Base-by-base conservation (phyloP, 2,797 vertebrate species). In the Anguilla pacifica region DNA sequence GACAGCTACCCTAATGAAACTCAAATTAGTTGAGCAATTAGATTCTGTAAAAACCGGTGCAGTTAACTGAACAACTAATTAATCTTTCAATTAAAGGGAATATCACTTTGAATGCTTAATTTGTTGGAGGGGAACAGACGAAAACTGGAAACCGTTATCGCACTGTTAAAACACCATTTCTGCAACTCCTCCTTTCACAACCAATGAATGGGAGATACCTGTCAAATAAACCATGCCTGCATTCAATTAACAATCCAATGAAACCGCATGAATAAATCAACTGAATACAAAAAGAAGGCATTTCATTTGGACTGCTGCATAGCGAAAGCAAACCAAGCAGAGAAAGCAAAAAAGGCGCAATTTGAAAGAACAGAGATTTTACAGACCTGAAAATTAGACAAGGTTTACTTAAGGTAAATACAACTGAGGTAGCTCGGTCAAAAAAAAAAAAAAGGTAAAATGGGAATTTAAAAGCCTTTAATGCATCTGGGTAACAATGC, bases 31-130 rank as follows among this genome's bases (percentile, higher is more conserved):
- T 22, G 22, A 22, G 13, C 61, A 67, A 67, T 25, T 67, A 67
- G 5, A n/a, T 67, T 22, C 61, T 6, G 61, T 67, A 67, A 22
- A 67, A 67, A 67, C 61, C 22, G 61, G 22, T 67, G 61, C 25
- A 67, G 61, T 67, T 67, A 67, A 67, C 61, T 1, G 61, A 67
- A n/a, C 22, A n/a, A 67, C 22, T 67, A n/a, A 67, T 67, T 67
- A n/a, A 67, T 67, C 61, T 67, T 67, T 67, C 61, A 67, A 67
- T 67, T 67, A 67, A 67, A 67, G 61, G 61, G 25, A n/a, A n/a
- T 25, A 67, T 67, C 61, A 67, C 61, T 67, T 67, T 67, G 61
- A 67, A 25, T 4, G 25, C 61, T 67, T 67, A 67, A 22, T 67
- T 67, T 67, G 61, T 67, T 67, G 0, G 61, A 67, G 61, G 61